Evolutionary conservation across 2,113 vertebrate species (phyloP), one percentile per base, ranked within the genome.

Genomic region (Bubo bubo): DNA sequence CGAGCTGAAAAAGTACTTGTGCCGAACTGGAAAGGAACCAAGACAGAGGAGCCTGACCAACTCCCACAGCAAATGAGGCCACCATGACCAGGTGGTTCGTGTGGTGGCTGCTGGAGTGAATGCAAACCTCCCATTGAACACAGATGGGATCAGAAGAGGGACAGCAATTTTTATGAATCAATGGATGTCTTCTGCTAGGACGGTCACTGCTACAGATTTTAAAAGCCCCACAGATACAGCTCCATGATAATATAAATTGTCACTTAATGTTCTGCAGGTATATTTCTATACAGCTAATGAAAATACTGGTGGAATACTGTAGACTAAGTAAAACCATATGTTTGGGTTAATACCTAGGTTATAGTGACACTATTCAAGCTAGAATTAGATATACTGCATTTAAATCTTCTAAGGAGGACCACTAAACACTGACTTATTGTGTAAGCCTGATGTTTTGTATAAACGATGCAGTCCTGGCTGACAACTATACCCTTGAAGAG

Each of bases 71-170:
- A 6, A 58, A 47, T n/a, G 21, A 23, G 9, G 9, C 17, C 37
- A 20, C 5, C 0, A 3, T 28, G 37, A 12, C 63, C 9, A 17
- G 8, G 1, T 32, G 8, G 11, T 53, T 5, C 4, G 4, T 3
- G 0, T 6, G 23, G 16, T 47, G 17, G 19, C 17, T 67, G 24
- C 27, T 74, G 80, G 14, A 41, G 16, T 70, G n/a, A 39, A 37
- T 6, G 8, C 7, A 77, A 86, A 73, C 16, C 21, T 45, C 23
- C 8, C 26, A 8, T 2, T 68, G 22, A 74, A 34, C 12, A 28
- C 1, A 9, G 14, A 4, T 24, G 13, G 12, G 12, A 50, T 27
- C 14, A 68, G 18, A n/a, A 79, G 43, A 67, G 10, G 10, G 13
- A 86, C 12, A 62, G 8, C 10, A 72, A 47, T 15, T 62, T 28